Base-by-base conservation (phyloP, 2,797 vertebrate genomes). In the Rhincodon typus region DNA sequence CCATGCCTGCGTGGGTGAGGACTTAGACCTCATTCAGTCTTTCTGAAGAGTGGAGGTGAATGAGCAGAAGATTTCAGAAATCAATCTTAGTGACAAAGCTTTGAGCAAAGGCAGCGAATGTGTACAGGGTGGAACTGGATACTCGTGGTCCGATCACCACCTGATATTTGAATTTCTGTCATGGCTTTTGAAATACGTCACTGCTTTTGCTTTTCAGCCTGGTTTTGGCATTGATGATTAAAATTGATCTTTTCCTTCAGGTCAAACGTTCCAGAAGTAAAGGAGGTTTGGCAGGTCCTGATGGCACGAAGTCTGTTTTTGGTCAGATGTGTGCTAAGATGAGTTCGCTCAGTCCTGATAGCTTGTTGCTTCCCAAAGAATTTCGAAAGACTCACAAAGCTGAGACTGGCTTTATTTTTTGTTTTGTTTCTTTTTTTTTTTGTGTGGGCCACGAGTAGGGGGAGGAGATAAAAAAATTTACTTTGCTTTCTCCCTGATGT, bases 321-420 rank as follows among this genome's bases (percentile, higher is more conserved):
- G 99, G 99, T 95, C 99, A 99, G 97, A 99, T 99, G 99, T 99
- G 99, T 96, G 98, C 99, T 88, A 99, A 99, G 97, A 99, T 99
- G 99, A 99, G 98, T 96, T 99, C 99, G 0, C 99, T 99, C 96
- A 99, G 99, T 96, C 98, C 99, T 0, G 99, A 99, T 97, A 99
- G 98, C 96, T 98, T 99, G 96, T 98, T 99, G 93, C 98, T 99
- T n/a, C n/a, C n/a, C n/a, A n/a, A n/a, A n/a, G n/a, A n/a, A n/a
- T n/a, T n/a, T n/a, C n/a, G n/a, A n/a, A n/a, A n/a, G n/a, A n/a
- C n/a, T n/a, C n/a, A n/a, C n/a, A n/a, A n/a, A n/a, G n/a, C n/a
- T n/a, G n/a, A n/a, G n/a, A n/a, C n/a, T n/a, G n/a, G n/a, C n/a
- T n/a, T n/a, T n/a, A n/a, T n/a, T n/a, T n/a, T n/a, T n/a, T n/a